Conservation (phyloP, 2,113 vertebrate species). For the Tychaedon coryphoeus region DNA sequence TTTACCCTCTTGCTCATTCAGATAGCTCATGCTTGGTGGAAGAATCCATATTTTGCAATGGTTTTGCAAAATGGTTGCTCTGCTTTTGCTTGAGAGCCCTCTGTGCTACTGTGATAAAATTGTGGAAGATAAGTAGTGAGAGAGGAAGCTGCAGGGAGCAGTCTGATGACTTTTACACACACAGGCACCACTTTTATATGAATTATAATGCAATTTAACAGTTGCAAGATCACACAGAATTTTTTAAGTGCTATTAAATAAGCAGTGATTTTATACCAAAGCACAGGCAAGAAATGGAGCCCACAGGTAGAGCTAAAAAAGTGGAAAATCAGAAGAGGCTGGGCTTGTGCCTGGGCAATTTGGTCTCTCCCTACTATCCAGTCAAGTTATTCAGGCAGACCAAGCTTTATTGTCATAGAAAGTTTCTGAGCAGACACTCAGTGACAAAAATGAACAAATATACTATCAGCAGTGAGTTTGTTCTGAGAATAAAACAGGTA, state of each 20-base stretch:
- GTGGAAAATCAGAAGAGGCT: neutral
- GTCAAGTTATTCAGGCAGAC: neutral
- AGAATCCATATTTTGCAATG: neutral
- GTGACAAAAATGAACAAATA: neutral
- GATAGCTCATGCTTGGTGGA: neutral
- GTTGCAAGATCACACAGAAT: neutral
- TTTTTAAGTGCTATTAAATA: neutral
- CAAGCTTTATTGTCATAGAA: neutral
- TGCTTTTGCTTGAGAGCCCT: neutral
- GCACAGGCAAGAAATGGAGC: neutral
- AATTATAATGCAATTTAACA: neutral
- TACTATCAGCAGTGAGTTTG: neutral
- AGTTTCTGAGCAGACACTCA: neutral
- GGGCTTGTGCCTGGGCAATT: neutral
- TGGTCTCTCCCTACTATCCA: neutral
- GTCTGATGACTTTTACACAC: neutral
- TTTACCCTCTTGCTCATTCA: neutral
- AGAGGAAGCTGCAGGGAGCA: neutral
- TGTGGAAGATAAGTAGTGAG: neutral
- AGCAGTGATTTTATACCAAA: neutral
- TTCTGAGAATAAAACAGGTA: neutral
- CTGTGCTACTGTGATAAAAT: neutral
- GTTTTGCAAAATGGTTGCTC: neutral
- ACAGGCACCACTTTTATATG: neutral
- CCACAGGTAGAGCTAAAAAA: neutral